Evolutionary conservation across 2,888 invertebrate species (phyloP).

Genomic region (Oasisia sp.): DNA sequence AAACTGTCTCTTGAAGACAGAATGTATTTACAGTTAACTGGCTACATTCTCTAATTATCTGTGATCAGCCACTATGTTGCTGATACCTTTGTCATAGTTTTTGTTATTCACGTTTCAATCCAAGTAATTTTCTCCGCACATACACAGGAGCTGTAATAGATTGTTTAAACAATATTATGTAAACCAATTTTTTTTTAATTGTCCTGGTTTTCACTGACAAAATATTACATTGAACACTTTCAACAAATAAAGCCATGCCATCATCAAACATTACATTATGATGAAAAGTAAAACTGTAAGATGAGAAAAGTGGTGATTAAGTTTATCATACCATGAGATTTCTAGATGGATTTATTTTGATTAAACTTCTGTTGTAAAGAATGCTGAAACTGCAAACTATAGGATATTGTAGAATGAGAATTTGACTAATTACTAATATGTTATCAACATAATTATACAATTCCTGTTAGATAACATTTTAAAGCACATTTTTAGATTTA

Average conservation of each 20-base stretch:
- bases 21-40: too few relatives aligned
- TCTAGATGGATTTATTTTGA: neutral
- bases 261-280: neutral
- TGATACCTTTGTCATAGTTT: too few relatives aligned
- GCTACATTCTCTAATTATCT: too few relatives aligned
- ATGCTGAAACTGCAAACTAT: neutral
- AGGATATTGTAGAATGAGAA: neutral
- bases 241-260: neutral
- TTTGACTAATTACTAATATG: neutral
- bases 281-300: neutral
- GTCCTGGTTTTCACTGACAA: too few relatives aligned
- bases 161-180: too few relatives aligned
- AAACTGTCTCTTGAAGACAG: too few relatives aligned
- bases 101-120: too few relatives aligned
- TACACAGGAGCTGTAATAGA: too few relatives aligned
- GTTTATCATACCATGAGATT: neutral
- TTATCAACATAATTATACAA: neutral
- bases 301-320: slow-evolving; percentile 13
- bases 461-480: neutral
- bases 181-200: too few relatives aligned
- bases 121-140: too few relatives aligned
- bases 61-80: too few relatives aligned
- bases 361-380: neutral
- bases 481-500: neutral
- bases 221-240: neutral